Conservation (phyloP, 23 tunicate genomes). For the Ascidia mentula region DNA sequence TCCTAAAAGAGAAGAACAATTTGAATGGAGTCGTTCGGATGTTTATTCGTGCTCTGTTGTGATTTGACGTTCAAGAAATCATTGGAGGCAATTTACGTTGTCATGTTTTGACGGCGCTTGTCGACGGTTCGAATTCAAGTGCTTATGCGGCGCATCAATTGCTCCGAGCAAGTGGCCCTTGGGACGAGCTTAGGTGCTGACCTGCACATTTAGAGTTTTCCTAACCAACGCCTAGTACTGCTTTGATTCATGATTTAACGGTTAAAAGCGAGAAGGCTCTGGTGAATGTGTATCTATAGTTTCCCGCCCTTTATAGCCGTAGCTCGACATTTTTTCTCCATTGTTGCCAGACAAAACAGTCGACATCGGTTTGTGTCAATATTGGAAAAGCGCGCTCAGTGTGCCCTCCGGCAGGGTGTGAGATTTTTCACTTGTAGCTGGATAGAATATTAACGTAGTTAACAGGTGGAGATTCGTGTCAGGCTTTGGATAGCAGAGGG, state of each 20-base stretch:
- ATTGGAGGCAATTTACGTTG: neutral
- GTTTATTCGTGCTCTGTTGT: no score
- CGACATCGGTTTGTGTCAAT: neutral
- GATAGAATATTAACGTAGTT: no score
- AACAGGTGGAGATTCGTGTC: no score
- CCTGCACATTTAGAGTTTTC: neutral
- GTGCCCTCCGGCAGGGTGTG: neutral
- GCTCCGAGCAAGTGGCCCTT: neutral
- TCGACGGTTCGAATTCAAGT: neutral
- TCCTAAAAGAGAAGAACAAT: no score
- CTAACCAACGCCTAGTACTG: neutral
- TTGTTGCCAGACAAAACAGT: constrained; percentile 3
- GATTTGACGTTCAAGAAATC: no score
- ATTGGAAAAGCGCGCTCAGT: neutral
- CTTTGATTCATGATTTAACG: neutral
- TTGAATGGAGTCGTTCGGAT: no score
- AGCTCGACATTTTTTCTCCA: neutral
- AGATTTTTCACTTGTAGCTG: neutral
- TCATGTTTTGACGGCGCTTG: constrained; percentile 6
- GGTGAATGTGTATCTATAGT: neutral
- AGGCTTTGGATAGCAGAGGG: no score
- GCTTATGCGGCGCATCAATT: constrained; percentile 10
- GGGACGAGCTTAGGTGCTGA: neutral
- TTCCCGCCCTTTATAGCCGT: neutral
- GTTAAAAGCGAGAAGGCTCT: neutral